A percentile compares a stretch with the other conserved stretches of the same genome.
Evolutionary conservation across 1,140 invertebrate genomes (phyloP).

Genomic region (Dryas iulia): DNA sequence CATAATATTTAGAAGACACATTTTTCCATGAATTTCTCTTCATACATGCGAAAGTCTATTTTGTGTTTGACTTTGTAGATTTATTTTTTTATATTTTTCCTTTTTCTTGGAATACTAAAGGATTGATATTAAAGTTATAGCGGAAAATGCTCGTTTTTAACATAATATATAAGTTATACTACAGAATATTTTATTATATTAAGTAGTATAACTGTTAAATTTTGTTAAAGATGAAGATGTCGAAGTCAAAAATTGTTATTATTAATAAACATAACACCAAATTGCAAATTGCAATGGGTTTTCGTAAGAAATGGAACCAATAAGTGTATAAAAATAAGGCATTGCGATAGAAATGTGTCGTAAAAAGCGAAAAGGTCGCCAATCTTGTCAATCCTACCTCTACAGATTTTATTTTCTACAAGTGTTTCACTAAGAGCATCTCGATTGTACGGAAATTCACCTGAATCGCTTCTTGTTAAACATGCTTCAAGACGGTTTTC

Average conservation of each 20-base stretch:
- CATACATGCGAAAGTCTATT: not conserved
- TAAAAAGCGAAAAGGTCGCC: not conserved
- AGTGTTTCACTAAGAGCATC: conserved; percentile 19
- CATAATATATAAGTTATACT: too few relatives aligned
- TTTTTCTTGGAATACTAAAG: not conserved
- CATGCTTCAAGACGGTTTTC: conserved; percentile 59
- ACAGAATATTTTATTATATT: too few relatives aligned
- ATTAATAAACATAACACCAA: too few relatives aligned
- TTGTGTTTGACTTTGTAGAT: not conserved
- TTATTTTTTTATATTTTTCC: not conserved
- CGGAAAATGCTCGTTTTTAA: not conserved
- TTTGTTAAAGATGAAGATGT: too few relatives aligned
- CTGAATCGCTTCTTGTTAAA: conserved; percentile 70
- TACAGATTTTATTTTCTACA: conserved; percentile 9
- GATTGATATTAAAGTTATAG: not conserved
- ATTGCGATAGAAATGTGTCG: not conserved
- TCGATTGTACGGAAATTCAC: conserved; percentile 41
- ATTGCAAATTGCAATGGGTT: too few relatives aligned
- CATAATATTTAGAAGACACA: conserved; percentile 49
- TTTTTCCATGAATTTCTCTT: not conserved
- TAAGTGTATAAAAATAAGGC: not conserved
- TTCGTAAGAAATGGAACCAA: not conserved
- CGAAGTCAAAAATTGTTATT: too few relatives aligned
- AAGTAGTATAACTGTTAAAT: too few relatives aligned
- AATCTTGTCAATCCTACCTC: not conserved